Base-by-base conservation (phyloP, 2,888 invertebrate species). In the Epicampocera succincta region DNA sequence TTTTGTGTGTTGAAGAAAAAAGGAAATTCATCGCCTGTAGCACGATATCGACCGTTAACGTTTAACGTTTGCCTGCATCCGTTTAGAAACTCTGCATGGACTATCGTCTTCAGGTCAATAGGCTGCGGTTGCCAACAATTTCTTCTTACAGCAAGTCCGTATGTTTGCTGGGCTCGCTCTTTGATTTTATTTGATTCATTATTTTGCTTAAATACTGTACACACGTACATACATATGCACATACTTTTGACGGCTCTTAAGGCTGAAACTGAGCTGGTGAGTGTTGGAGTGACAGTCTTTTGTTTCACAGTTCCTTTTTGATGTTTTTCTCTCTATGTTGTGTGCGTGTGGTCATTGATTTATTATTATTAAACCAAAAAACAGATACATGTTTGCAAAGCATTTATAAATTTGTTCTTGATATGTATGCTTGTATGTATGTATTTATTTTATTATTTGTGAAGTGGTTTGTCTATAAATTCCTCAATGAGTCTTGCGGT, bases 291-390 rank as follows among this genome's bases (percentile, higher is more conserved):
- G 48, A 60, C 60, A 71, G 48, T 13, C 15, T 72, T 17, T 61
- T 50, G 29, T 50, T 50, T 50, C 38, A 60, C 13, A 48, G 50
- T 48, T 17, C 29, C 42, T 52, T 50, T 69, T 19, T 19, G 21
- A 25, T 44, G 42, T 33, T 8, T 56, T 44, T 29, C 1, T 25
- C 25, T 60, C 15, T 38, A 54, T 19, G 6, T 60, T 58, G 46
- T 56, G 50, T 56, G 42, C 66, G 50, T 56, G 42, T 58, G 61
- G 65, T 66, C 74, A 74, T 58, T 74, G 74, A 74, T 74, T 74
- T 63, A 52, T 60, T 69, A 63, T 40, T 54, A n/a, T 69, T n/a
- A n/a, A 33, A 38, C 19, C 19, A 29, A 46, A 56, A n/a, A n/a
- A n/a, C n/a, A n/a, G n/a, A n/a, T n/a, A n/a, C n/a, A n/a, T 25